Base-by-base conservation (phyloP, 2,888 invertebrate genomes). In the Resseliella maxima region DNA sequence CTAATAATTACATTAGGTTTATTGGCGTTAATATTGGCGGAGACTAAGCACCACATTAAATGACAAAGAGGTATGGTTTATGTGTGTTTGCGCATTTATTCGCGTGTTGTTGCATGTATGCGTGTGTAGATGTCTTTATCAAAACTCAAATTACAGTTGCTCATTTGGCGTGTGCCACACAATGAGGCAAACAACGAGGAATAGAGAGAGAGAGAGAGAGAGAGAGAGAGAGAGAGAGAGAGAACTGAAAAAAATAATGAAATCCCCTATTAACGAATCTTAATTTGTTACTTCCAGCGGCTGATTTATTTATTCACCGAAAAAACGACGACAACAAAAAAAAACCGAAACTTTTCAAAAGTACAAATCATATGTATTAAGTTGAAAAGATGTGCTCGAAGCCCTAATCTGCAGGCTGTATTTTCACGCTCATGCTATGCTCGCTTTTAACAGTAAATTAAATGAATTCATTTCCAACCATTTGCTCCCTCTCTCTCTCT, bases 331-430 rank as follows among this genome's bases (percentile, higher is more conserved):
- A 21, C 24, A 1, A 35, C 12, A 72, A 35, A 15, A 72, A 72
- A 38, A 83, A 83, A 38, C 0, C 2, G 36, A 83, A 83, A 83
- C n/a, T 38, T n/a, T 83, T 38, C 38, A 21, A 64, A n/a, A 38
- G 35, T 83, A 83, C 38, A 83, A 83, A 83, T 83, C 38, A 83
- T 83, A 83, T 38, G 21, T 83, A 38, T 83, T 83, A 31, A 72
- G 10, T 72, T 72, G 15, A 72, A 72, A 27, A 31, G 72, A 72
- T 72, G 2, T 31, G 3, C 12, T 31, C 18, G 35, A 0, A 15
- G 21, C 50, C 18, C 18, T n/a, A 12, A 15, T 8, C 8, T 50
- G 50, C 50, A 18, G 50, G 18, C n/a, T n/a, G n/a, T n/a, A n/a
- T n/a, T n/a, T n/a, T n/a, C n/a, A n/a, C n/a, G n/a, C n/a, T 50